Base-by-base conservation (phyloP, 2,797 vertebrate species). In the Myotis planiceps region DNA sequence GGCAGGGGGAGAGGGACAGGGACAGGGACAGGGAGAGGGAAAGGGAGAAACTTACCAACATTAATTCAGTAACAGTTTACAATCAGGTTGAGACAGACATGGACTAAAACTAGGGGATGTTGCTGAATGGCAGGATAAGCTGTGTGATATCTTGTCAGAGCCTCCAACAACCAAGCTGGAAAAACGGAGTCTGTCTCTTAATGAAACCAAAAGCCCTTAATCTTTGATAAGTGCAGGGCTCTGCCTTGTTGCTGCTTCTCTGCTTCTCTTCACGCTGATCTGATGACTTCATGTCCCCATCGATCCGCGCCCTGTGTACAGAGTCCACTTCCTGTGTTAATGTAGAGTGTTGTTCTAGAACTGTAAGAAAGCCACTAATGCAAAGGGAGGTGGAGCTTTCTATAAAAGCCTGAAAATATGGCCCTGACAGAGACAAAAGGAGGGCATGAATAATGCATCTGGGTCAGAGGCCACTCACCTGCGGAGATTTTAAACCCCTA, bases 301-400 rank as follows among this genome's bases (percentile, higher is more conserved):
- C 0, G 32, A 71, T 81, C 12, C 0, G 66, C 0, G 29, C 63
- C 0, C 0, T n/a, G 21, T 18, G 19, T 39, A 60, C 32, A n/a
- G 81, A 3, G 0, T 7, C 51, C 18, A 29, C 72, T 63, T 78
- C 84, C 45, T 49, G 69, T 23, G 63, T 23, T 42, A 9, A 55
- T 42, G 72, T n/a, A 1, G 34, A 39, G 29, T 5, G 13, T 37
- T 37, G 51, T 34, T 76, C 74, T 65, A n/a, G 82, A 60, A 7
- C 5, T 9, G 16, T 9, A 32, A 68, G 23, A 16, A 37, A 89
- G 63, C 25, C 1, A 2, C 53, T 19, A 5, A 34, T 1, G 21
- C 63, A n/a, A 34, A 49, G 51, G 71, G 58, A 71, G 42, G 2
- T 9, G 21, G 47, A 25, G 3, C 19, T 27, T 34, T 88, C 63